phyloP scores from a whole-genome alignment of 1,140 invertebrate species.

The Drosophila nikananu region DNA sequence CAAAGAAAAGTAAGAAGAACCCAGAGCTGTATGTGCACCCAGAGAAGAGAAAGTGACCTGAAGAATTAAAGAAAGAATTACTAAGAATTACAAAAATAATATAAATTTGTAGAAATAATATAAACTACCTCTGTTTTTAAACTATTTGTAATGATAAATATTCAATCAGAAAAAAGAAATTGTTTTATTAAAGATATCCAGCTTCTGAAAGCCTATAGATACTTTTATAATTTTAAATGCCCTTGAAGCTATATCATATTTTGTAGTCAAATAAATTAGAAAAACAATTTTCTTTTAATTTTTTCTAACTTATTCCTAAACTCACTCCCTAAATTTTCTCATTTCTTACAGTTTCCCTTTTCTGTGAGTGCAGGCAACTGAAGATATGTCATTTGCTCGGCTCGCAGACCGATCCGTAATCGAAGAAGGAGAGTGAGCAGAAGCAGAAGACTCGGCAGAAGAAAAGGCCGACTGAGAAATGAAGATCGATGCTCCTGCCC shows the following conservation, averaged over 20 bases:
- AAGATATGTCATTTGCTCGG: conserved; percentile 78
- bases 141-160: not conserved
- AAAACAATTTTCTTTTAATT: not conserved
- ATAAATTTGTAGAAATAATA: not conserved
- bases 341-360: not conserved
- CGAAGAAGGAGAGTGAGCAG: conserved; percentile 44
- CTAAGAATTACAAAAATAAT: not conserved
- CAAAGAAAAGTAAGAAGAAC: conserved; percentile 36
- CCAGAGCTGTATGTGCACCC: conserved; percentile 43
- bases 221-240: too few relatives aligned
- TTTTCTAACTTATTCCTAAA: too few relatives aligned
- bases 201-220: too few relatives aligned
- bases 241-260: too few relatives aligned
- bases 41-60: not conserved
- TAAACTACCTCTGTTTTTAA: rapidly evolving
- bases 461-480: conserved; percentile 52
- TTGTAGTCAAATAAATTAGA: too few relatives aligned
- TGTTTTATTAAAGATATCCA: too few relatives aligned
- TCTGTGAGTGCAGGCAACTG: conserved; percentile 28
- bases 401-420: conserved; percentile 59
- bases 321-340: too few relatives aligned
- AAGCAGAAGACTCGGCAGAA: not conserved
- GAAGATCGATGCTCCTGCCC: conserved; percentile 68
- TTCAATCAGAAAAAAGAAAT: too few relatives aligned
- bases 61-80: not conserved